These are phyloP conservation scores for Synodontis membranacea DNA, from an alignment of 2,113 vertebrate genomes.

Conservation along the genomic window DNA sequence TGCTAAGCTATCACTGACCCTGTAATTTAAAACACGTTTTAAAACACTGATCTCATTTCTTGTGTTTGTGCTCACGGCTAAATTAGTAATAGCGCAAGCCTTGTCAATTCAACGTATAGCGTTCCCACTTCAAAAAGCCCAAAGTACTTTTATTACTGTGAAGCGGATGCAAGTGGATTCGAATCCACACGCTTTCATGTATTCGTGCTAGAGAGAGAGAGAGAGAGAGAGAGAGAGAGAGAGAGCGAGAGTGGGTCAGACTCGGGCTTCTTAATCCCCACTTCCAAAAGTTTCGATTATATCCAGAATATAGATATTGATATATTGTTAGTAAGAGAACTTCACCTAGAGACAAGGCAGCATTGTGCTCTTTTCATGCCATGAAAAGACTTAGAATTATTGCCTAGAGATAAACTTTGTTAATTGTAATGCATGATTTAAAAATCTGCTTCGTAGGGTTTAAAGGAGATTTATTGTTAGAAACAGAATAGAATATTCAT, in stretches of 20 bases:
- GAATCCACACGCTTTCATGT: background rate
- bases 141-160: background rate
- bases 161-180: background rate
- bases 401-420: background rate
- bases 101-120: background rate
- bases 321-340: background rate
- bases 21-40: conserved; percentile 8
- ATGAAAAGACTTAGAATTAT: background rate
- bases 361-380: background rate
- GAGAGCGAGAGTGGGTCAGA: background rate
- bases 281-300: background rate
- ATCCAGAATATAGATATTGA: background rate
- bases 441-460: no score
- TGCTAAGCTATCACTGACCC: conserved; percentile 10
- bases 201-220: background rate
- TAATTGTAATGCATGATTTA: background rate
- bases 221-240: background rate
- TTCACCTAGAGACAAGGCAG: background rate
- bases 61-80: conserved; percentile 12
- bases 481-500: no score
- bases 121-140: background rate
- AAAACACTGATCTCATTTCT: conserved; percentile 16
- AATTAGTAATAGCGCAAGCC: background rate
- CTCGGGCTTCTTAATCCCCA: background rate
- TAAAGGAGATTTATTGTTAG: no score